Conservation (phyloP, 2,888 invertebrate genomes). For the Oscheius onirici region DNA sequence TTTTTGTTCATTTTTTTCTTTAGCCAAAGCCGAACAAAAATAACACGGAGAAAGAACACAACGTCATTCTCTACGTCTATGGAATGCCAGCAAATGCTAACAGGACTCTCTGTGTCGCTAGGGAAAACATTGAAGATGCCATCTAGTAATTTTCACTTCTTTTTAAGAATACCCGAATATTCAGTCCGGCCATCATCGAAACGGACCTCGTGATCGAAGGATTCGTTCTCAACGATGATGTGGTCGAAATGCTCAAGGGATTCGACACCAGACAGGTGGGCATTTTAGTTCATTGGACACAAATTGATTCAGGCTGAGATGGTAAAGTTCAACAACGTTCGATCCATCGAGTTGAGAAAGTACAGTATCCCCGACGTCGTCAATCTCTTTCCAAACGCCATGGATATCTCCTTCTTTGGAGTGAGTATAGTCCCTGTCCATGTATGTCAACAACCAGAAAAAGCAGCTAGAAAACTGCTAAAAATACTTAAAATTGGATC, state of each 20-base stretch:
- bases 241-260: constrained; percentile 12
- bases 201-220: constrained; percentile 7
- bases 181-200: constrained; percentile 2
- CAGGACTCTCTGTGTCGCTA: not conserved
- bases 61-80: constrained; percentile 9
- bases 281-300: too few species aligned
- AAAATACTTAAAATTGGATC: too few species aligned
- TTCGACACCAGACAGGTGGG: constrained; percentile 14
- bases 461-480: too few species aligned
- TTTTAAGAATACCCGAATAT: not conserved
- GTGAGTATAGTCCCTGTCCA: too few species aligned
- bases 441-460: too few species aligned
- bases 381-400: constrained; percentile 25
- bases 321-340: constrained; percentile 19
- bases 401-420: not conserved
- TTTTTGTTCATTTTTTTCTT: not conserved
- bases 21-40: not conserved
- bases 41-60: not conserved
- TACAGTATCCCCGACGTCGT: constrained; percentile 8
- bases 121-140: not conserved
- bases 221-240: constrained; percentile 11
- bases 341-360: not conserved
- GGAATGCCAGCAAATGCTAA: not conserved
- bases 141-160: not conserved
- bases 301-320: constrained; percentile 26